Evolutionary conservation across 2,888 invertebrate species (phyloP).

Genomic region (Andricus curvator): DNA sequence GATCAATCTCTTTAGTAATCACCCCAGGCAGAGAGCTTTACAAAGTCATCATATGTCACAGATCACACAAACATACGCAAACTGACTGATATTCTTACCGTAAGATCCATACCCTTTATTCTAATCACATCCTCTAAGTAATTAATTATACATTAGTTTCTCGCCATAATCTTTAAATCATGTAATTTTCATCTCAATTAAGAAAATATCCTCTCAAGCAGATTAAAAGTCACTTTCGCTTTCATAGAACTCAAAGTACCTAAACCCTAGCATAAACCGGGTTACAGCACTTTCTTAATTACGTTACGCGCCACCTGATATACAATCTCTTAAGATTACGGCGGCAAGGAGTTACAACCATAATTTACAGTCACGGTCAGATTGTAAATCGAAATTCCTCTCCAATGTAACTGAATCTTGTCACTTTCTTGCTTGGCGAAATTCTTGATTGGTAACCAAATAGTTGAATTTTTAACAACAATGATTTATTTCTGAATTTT

Average conservation of each 20-base stretch:
- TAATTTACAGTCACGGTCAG: constrained; percentile 17
- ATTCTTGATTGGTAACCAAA: background rate
- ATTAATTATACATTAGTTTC: background rate
- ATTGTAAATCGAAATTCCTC: constrained; percentile 27
- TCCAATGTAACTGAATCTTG: background rate
- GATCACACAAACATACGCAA: no score
- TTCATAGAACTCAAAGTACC: background rate
- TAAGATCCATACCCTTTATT: no score
- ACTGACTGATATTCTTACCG: no score
- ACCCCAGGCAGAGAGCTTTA: no score
- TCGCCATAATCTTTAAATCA: background rate
- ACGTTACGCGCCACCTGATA: constrained; percentile 14
- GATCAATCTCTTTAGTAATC: no score
- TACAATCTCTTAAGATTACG: constrained; percentile 21
- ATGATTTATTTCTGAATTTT: no score
- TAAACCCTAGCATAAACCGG: background rate
- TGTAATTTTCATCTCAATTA: background rate
- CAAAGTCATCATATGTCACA: no score
- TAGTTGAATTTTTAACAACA: no score
- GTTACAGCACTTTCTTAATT: constrained; percentile 8
- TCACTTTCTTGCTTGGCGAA: background rate
- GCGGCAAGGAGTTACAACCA: constrained; percentile 3
- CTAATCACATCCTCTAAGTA: no score
- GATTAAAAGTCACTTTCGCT: constrained; percentile 1
- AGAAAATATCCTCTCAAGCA: background rate